Conservation (phyloP, 2,797 vertebrate genomes). For the Bradypodion pumilum region DNA sequence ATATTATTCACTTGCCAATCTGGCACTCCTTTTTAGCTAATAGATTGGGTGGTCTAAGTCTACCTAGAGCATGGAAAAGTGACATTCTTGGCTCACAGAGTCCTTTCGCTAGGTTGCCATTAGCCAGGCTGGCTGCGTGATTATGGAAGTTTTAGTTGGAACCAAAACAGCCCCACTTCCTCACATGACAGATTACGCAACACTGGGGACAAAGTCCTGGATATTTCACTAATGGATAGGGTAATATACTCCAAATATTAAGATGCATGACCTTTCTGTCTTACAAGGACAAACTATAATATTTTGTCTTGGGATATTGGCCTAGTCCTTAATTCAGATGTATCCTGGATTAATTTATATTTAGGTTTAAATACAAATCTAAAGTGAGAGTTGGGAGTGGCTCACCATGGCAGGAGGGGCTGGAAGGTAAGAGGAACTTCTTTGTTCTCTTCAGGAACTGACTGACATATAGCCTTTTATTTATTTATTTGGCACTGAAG, state of each 20-base stretch:
- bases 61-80: too few species aligned
- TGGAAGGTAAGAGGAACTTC: neutral
- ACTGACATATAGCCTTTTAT: constrained; percentile 57
- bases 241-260: neutral
- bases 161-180: neutral
- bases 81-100: too few species aligned
- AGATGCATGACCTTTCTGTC: neutral
- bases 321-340: neutral
- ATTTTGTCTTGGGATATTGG: neutral
- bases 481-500: constrained; percentile 68
- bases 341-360: neutral
- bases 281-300: neutral
- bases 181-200: too few species aligned
- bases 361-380: neutral
- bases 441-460: constrained; percentile 50
- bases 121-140: too few species aligned
- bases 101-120: too few species aligned
- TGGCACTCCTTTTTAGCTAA: neutral
- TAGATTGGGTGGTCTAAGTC: neutral
- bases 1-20: neutral
- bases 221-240: neutral
- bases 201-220: too few species aligned
- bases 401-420: constrained; percentile 29
- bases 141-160: too few species aligned
- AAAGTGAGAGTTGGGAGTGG: neutral